Percentiles rank a stretch among this genome's conserved stretches.
Conservation (phyloP, 2,797 vertebrate genomes). For the Dryobates pubescens region DNA sequence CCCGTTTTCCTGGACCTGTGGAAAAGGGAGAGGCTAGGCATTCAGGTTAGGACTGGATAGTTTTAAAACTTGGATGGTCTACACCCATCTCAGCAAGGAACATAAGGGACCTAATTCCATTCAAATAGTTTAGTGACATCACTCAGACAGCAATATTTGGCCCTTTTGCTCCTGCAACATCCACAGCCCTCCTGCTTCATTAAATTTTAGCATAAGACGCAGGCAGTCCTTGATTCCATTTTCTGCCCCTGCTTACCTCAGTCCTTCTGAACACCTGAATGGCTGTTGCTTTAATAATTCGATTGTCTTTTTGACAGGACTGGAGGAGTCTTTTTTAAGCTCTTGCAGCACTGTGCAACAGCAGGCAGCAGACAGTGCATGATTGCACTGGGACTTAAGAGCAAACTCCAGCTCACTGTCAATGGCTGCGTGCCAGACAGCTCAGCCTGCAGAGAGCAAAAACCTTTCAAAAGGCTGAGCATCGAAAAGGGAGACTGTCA, state of each 20-base stretch:
- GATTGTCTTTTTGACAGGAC: conserved; percentile 64
- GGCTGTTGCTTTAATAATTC: conserved; percentile 55
- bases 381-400: conserved; percentile 72
- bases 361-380: conserved; percentile 68
- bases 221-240: not conserved
- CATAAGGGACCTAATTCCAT: not conserved
- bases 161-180: not conserved
- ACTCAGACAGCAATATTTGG: not conserved
- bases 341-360: conserved; percentile 47
- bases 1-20: not conserved
- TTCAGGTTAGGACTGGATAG: not conserved
- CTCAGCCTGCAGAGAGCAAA: conserved; percentile 34
- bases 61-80: not conserved
- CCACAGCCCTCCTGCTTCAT: not conserved
- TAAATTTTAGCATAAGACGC: not conserved
- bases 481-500: conserved; percentile 56
- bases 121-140: not conserved
- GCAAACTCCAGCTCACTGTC: conserved; percentile 55
- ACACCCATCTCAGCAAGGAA: not conserved
- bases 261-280: conserved; percentile 19
- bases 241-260: not conserved
- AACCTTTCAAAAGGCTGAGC: conserved; percentile 56
- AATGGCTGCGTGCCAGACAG: conserved; percentile 60
- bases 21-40: not conserved
- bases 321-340: conserved; percentile 56